phyloP scores from a whole-genome alignment of 2,797 vertebrate genomes.

The Remorina albescens region DNA sequence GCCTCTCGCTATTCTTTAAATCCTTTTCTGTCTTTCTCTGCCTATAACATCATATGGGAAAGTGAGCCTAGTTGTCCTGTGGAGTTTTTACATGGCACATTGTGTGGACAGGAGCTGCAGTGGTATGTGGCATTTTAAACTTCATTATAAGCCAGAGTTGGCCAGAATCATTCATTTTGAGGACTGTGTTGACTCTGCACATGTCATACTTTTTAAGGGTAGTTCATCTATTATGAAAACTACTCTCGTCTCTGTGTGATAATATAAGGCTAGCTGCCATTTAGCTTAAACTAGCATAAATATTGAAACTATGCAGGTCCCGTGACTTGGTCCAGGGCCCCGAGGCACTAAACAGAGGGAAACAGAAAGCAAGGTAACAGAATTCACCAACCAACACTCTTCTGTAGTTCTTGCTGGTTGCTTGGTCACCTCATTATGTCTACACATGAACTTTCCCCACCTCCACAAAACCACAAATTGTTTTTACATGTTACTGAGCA shows the following conservation, averaged over 20 bases:
- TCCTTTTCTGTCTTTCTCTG: slow-evolving; percentile 56
- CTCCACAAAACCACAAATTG: not conserved
- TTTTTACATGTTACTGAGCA: not conserved
- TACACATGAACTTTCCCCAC: not conserved
- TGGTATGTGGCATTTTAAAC: slow-evolving; percentile 7
- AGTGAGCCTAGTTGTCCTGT: slow-evolving; percentile 36
- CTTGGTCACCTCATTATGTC: not conserved
- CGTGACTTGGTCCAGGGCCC: too few relatives aligned
- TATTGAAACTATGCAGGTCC: not conserved
- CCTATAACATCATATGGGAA: slow-evolving; percentile 59
- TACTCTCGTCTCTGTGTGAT: too few relatives aligned
- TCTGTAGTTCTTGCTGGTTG: not conserved
- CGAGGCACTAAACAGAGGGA: too few relatives aligned
- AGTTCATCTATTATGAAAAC: slow-evolving; percentile 2
- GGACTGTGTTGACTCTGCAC: not conserved
- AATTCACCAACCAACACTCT: not conserved
- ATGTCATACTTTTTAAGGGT: slow-evolving; percentile 2
- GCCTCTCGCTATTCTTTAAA: slow-evolving; percentile 67
- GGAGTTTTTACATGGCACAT: slow-evolving; percentile 7
- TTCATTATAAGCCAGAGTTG: not conserved
- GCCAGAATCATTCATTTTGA: not conserved
- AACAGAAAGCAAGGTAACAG: not conserved
- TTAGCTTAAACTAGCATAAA: not conserved
- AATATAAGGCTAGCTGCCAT: slow-evolving; percentile 4
- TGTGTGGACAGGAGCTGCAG: slow-evolving; percentile 13